These are phyloP conservation scores for Drosophila ogumai DNA, from an alignment of 1,140 invertebrate species.

Conservation along the genomic window DNA sequence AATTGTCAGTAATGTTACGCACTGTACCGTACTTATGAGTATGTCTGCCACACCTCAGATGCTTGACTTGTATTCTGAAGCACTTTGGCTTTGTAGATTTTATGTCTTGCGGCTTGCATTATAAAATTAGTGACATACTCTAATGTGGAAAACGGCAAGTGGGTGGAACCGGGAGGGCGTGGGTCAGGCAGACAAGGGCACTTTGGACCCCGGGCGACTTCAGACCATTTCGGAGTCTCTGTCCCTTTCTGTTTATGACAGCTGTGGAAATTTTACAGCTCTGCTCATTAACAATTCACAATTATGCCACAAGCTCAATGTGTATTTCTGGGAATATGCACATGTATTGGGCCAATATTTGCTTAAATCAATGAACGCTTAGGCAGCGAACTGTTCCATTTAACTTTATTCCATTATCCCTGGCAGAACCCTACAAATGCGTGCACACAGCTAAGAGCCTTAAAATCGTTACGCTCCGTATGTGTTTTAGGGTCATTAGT, in stretches of 20 bases:
- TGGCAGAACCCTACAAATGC: conserved; percentile 17
- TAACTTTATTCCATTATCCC: conserved; percentile 29
- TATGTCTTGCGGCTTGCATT: conserved; percentile 64
- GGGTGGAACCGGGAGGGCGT: too few species aligned
- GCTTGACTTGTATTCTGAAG: conserved; percentile 24
- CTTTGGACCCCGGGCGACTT: conserved; percentile 7
- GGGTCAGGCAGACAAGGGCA: neutral
- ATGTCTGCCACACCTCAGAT: conserved; percentile 20
- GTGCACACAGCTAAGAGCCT: conserved; percentile 13
- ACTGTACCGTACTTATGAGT: conserved; percentile 16
- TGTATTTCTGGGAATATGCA: neutral
- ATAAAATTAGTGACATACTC: conserved; percentile 69
- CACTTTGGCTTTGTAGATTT: conserved; percentile 67
- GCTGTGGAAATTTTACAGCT: conserved; percentile 41
- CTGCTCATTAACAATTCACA: conserved; percentile 42
- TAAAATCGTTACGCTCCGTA: conserved; percentile 16
- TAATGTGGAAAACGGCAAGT: conserved; percentile 22
- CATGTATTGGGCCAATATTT: conserved; percentile 54
- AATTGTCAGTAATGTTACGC: neutral
- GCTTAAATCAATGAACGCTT: conserved; percentile 62
- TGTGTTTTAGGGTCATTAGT: conserved; percentile 56
- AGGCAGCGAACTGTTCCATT: conserved; percentile 38
- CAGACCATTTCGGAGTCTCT: neutral
- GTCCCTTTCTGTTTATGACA: conserved; percentile 40
- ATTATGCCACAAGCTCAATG: conserved; percentile 24